Base-by-base conservation (phyloP, 2,797 vertebrate genomes). In the Muraenolepis orangiensis region DNA sequence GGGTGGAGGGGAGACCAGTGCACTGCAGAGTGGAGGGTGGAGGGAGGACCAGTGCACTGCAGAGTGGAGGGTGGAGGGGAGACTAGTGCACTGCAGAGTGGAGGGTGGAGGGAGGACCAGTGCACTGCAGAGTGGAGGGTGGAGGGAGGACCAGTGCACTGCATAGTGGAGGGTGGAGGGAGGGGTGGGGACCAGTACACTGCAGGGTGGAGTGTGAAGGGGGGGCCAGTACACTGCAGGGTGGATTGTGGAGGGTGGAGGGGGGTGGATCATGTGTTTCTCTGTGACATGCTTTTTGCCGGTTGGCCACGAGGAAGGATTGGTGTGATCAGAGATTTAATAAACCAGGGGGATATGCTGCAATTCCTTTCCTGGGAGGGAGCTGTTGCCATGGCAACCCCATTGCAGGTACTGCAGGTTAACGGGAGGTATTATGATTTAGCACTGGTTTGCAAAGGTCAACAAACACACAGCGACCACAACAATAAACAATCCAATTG, bases 311-410 rank as follows among this genome's bases (percentile, higher is more conserved):
- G 82, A 86, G 87, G 86, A 86, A 83, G 77, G 81, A 86, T 85
- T 84, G 84, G 83, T 89, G 87, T 91, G 90, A 93, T 91, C 84
- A 74, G 88, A 89, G 88, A 92, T 91, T 87, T 91, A 88, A 91
- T 91, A 93, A 91, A 91, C 87, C 71, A 14, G 80, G 81, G 81
- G 81, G 86, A 87, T 87, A 80, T 85, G 87, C 89, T 86, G 91
- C 91, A 89, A 82, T 79, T 84, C 87, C 86, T 88, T 88, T 84
- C 82, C 84, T 85, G 80, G 80, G 84, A 88, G 66, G 85, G 83
- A 84, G 79, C 31, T 75, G 90, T 93, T 86, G 84, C 87, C 81
- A 77, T 84, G 81, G 88, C 82, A 87, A 91, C 90, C 82, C 69
- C 78, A 76, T 82, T 90, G 86, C 87, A 88, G 85, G 90, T 76